A percentile compares a stretch with the other conserved stretches of the same genome.
Conservation (phyloP, 2,113 vertebrate species). For the Echinops telfairi region DNA sequence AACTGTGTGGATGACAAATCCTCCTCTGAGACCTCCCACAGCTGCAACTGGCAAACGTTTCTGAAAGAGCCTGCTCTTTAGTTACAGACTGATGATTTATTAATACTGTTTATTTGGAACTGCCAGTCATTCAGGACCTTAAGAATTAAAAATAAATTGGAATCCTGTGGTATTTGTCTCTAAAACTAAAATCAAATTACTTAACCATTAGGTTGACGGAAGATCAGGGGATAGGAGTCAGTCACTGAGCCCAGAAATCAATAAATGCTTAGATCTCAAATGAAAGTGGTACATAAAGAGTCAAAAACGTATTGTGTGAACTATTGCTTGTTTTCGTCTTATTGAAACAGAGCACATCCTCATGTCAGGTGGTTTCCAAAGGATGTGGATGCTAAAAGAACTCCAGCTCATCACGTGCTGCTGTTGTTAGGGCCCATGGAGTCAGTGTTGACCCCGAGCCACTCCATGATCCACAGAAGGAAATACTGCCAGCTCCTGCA, state of each 20-base stretch:
- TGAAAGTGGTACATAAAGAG: conserved; percentile 32
- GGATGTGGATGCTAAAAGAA: neutral
- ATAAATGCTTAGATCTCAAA: conserved; percentile 12
- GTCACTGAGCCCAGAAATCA: conserved; percentile 26
- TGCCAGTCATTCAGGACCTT: conserved; percentile 83
- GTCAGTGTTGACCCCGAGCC: too few relatives aligned
- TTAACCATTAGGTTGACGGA: conserved; percentile 69
- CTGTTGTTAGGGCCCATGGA: too few relatives aligned
- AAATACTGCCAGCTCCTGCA: too few relatives aligned
- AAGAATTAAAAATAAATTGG: conserved; percentile 86
- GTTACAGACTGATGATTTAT: conserved; percentile 91
- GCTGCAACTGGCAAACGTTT: conserved; percentile 62
- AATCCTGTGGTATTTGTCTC: conserved; percentile 82
- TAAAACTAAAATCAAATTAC: conserved; percentile 82
- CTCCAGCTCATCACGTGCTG: too few relatives aligned
- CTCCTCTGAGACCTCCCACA: conserved; percentile 83
- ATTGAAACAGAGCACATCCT: neutral
- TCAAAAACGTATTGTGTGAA: neutral
- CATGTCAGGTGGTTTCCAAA: neutral
- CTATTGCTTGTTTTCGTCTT: neutral
- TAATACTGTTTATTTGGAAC: conserved; percentile 88
- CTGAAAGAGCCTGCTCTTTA: conserved; percentile 79
- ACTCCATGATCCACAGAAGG: too few relatives aligned
- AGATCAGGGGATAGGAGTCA: conserved; percentile 56
- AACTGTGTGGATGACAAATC: conserved; percentile 77